Conservation (phyloP, 2,113 vertebrate genomes). For the Platysteira castanea region DNA sequence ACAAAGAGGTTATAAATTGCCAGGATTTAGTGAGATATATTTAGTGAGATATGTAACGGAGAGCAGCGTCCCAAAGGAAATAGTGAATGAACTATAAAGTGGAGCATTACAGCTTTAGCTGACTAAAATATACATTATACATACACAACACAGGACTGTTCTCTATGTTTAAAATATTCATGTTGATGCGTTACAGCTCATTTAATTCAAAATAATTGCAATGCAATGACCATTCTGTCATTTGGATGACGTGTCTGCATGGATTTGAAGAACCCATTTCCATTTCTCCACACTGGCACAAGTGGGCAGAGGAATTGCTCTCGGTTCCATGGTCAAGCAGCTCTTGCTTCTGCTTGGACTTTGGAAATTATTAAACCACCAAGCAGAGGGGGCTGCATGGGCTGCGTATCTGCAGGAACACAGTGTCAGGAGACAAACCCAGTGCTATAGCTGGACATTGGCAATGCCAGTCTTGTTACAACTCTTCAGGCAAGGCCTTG, state of each 20-base stretch:
- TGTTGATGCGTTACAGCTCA: not conserved
- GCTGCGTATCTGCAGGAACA: accelerated
- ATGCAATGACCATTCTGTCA: not conserved
- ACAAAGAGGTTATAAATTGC: not conserved
- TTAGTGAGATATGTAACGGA: no score
- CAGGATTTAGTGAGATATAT: not conserved
- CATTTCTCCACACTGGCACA: not conserved
- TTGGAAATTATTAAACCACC: not conserved
- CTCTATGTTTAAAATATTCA: not conserved
- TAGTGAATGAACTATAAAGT: not conserved
- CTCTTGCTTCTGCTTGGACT: not conserved
- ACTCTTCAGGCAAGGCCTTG: not conserved
- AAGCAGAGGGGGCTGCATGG: not conserved
- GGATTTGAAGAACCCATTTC: not conserved
- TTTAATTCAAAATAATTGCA: not conserved
- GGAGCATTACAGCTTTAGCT: not conserved
- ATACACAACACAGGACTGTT: not conserved
- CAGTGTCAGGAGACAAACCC: not conserved
- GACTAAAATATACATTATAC: not conserved
- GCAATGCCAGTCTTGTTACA: accelerated
- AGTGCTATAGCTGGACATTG: accelerated
- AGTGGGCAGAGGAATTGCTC: not conserved
- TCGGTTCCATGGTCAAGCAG: not conserved
- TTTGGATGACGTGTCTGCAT: accelerated
- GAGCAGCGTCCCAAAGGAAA: not conserved